Evolutionary conservation across 2,113 vertebrate species (phyloP).

Genomic region (Coracopsis vasa): DNA sequence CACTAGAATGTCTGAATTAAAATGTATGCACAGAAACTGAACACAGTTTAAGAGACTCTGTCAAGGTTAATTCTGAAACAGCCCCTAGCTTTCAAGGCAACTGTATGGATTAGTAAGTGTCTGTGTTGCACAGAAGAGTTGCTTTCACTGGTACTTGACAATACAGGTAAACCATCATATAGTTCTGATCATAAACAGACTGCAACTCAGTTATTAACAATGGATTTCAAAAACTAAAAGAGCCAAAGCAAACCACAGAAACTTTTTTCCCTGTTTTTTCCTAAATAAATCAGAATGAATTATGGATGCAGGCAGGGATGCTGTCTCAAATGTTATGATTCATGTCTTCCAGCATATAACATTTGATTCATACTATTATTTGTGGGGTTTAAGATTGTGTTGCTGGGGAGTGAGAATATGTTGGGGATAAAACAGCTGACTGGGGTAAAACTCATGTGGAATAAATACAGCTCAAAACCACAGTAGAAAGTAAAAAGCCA

Average conservation of each 20-base stretch:
- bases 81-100: constrained; percentile 46
- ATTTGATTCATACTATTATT: neutral
- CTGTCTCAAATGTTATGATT: constrained; percentile 1
- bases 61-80: constrained; percentile 55
- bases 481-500: neutral
- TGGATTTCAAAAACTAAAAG: constrained; percentile 10
- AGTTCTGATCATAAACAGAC: constrained; percentile 23
- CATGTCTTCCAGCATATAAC: neutral
- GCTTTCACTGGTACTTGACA: constrained; percentile 35
- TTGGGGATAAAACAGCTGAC: neutral
- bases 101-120: neutral
- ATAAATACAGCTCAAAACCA: neutral
- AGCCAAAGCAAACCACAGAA: neutral
- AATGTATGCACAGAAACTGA: neutral
- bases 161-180: neutral
- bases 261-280: neutral
- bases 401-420: neutral
- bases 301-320: neutral
- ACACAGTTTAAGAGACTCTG: neutral
- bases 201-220: neutral
- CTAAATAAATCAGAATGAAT: constrained; percentile 36
- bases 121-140: constrained; percentile 6
- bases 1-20: constrained; percentile 49
- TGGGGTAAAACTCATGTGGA: neutral
- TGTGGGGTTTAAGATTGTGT: neutral